Conservation (phyloP, 2,797 vertebrate species). For the Enoplosus armatus region DNA sequence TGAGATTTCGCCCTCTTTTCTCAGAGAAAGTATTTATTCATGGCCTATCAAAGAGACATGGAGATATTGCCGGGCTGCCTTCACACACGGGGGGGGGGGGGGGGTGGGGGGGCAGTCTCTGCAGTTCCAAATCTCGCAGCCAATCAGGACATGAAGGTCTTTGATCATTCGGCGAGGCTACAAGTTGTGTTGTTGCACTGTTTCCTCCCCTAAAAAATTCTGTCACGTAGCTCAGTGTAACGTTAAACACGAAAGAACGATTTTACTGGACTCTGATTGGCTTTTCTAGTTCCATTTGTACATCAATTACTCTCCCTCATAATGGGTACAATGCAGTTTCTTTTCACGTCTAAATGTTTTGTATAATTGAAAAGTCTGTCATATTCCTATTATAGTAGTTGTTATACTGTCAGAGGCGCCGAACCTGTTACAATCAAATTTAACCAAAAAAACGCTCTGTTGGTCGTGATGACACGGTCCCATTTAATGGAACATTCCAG, state of each 20-base stretch:
- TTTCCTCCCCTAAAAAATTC: not conserved
- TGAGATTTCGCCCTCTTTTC: conserved; percentile 1
- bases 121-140: conserved; percentile 11
- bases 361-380: not conserved
- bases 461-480: not conserved
- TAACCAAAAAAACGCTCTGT: not conserved
- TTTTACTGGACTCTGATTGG: not conserved
- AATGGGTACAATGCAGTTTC: not conserved
- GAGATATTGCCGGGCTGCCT: conserved; percentile 11
- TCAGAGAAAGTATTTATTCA: conserved; percentile 16
- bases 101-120: not conserved
- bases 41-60: conserved; percentile 11
- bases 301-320: not conserved
- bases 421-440: not conserved
- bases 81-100: too few relatives aligned
- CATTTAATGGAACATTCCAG: not conserved
- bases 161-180: conserved; percentile 20
- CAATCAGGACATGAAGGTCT: conserved; percentile 10
- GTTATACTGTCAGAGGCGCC: not conserved
- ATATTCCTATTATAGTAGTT: not conserved
- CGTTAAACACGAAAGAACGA: not conserved
- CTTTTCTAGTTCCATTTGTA: not conserved
- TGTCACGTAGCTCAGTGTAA: conserved; percentile 13
- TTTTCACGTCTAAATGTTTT: conserved; percentile 8
- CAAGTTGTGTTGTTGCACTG: conserved; percentile 11